phyloP scores from a whole-genome alignment of 2,797 vertebrate genomes.

The Anguilla megastoma region DNA sequence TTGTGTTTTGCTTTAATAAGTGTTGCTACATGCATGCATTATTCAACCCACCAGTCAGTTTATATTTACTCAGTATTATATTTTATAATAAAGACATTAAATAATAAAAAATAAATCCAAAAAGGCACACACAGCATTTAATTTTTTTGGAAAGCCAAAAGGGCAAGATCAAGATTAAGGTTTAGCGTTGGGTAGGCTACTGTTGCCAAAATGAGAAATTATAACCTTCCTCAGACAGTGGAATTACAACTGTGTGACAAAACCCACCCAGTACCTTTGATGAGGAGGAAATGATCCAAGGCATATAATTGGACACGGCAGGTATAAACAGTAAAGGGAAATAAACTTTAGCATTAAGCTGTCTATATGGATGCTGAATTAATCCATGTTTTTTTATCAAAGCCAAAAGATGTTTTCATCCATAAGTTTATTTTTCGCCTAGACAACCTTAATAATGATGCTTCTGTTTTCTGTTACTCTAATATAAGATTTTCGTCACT shows the following conservation, averaged over 20 bases:
- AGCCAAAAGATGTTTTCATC: neutral
- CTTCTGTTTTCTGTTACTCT: neutral
- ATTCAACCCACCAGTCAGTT: neutral
- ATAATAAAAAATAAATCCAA: neutral
- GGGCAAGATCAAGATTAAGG: neutral
- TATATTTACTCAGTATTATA: neutral
- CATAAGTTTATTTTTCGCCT: neutral
- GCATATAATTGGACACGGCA: constrained; percentile 10
- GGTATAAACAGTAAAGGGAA: neutral
- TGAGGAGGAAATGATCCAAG: constrained; percentile 30
- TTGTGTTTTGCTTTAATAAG: no score
- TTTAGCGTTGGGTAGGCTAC: neutral
- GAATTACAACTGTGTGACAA: constrained; percentile 15
- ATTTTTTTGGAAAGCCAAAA: neutral
- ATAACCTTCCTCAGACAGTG: constrained; percentile 14
- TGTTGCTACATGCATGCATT: neutral
- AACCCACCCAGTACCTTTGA: constrained; percentile 26
- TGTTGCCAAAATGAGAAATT: constrained; percentile 14
- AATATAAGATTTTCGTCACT: neutral
- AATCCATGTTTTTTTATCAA: neutral
- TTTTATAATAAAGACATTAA: neutral
- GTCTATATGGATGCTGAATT: neutral
- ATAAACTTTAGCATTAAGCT: constrained; percentile 3
- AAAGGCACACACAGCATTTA: neutral
- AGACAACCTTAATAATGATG: neutral